Evolutionary conservation across 1,140 invertebrate species (phyloP).

Genomic region (Trachelipus rathkii): DNA sequence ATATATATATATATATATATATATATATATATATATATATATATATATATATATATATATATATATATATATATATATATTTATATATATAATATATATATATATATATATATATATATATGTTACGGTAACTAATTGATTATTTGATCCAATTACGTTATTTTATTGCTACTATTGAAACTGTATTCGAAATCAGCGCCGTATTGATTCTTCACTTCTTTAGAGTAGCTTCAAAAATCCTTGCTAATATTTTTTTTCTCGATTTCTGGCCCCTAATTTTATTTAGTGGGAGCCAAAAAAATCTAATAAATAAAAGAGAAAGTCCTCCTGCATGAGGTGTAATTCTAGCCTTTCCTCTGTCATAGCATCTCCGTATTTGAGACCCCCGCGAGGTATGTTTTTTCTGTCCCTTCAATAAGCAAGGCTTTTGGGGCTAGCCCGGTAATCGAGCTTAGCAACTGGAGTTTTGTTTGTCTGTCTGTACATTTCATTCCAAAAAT

Average conservation of each 20-base stretch:
- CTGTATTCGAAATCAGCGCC: too few species aligned
- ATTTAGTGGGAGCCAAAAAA: not conserved
- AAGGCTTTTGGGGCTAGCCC: not conserved
- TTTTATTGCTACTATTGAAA: too few species aligned
- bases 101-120: conserved; percentile 19
- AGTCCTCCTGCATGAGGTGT: conserved; percentile 5
- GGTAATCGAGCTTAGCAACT: not conserved
- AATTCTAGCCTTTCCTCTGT: conserved; percentile 12
- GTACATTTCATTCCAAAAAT: too few species aligned
- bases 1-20: conserved; percentile 28
- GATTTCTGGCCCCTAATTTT: not conserved
- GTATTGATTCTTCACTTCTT: too few species aligned
- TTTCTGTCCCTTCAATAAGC: not conserved
- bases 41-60: conserved; percentile 22
- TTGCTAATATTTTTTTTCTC: not conserved
- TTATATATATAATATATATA: conserved; percentile 13
- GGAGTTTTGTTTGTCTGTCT: too few species aligned
- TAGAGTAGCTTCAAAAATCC: not conserved
- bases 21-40: conserved; percentile 26
- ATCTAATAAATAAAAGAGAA: not conserved
- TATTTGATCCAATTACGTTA: too few species aligned
- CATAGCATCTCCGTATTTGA: conserved; percentile 12
- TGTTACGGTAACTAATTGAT: not conserved
- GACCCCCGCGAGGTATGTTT: conserved; percentile 2
- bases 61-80: conserved; percentile 19